phyloP scores from a whole-genome alignment of 2,888 invertebrate species.

The Glyphotaelius pellucidus region DNA sequence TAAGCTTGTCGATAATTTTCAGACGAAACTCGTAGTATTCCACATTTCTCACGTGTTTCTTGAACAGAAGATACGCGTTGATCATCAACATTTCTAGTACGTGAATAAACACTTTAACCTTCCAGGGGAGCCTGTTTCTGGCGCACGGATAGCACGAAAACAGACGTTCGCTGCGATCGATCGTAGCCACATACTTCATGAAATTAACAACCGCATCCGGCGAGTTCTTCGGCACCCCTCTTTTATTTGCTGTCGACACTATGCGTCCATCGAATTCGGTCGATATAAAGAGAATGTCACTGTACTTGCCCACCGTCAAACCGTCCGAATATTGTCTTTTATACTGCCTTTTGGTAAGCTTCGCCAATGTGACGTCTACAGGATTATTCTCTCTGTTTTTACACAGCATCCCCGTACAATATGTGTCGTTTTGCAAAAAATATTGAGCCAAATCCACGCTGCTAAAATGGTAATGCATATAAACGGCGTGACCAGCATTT shows the following conservation, averaged over 20 bases:
- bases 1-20: neutral
- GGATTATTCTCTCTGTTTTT: neutral
- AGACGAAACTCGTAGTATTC: neutral
- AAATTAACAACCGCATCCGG: conserved; percentile 6
- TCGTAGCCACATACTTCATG: neutral
- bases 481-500: neutral
- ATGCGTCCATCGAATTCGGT: conserved; percentile 10
- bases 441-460: neutral
- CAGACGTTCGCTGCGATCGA: neutral
- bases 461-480: conserved; percentile 7
- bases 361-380: neutral
- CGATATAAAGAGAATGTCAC: neutral
- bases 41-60: neutral
- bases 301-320: neutral
- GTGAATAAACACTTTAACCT: conserved; percentile 16
- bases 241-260: neutral
- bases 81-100: conserved; percentile 17
- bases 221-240: neutral
- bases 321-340: neutral
- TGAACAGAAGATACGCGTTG: conserved; percentile 12
- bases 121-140: conserved; percentile 12
- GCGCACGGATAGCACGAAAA: neutral
- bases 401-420: conserved; percentile 13
- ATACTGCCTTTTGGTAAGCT: neutral
- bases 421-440: neutral